A percentile compares a stretch with the other conserved stretches of the same genome.
Conservation (phyloP, 1,140 invertebrate species). For the Hypsibius dujardini region DNA sequence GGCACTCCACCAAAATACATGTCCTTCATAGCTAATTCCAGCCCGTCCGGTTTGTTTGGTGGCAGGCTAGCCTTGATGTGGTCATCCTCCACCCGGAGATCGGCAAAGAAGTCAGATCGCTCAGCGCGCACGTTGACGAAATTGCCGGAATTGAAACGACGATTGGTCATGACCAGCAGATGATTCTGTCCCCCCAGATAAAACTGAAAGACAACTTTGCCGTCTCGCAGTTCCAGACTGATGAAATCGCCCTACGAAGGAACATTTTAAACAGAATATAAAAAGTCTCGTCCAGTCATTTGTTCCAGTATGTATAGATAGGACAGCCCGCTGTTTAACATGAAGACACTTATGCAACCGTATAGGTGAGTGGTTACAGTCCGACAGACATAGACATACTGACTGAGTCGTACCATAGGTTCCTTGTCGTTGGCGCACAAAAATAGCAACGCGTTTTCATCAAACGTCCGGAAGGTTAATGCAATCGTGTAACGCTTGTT, state of each 20-base stretch:
- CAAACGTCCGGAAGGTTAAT: slow-evolving; percentile 62
- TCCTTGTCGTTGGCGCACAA: slow-evolving; percentile 47
- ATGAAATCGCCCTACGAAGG: slow-evolving; percentile 51
- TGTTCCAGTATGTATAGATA: too few relatives aligned
- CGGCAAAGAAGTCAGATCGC: slow-evolving; percentile 27
- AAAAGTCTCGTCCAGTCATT: too few relatives aligned
- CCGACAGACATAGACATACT: too few relatives aligned
- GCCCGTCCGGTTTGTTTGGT: slow-evolving; percentile 25
- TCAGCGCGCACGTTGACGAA: slow-evolving; percentile 54
- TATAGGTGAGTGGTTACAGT: too few relatives aligned
- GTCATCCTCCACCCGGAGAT: slow-evolving; percentile 47
- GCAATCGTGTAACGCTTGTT: slow-evolving; percentile 54
- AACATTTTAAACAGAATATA: background rate
- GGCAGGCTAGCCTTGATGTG: slow-evolving; percentile 42
- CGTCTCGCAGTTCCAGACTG: slow-evolving; percentile 52
- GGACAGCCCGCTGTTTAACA: too few relatives aligned
- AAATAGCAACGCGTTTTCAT: slow-evolving; percentile 70
- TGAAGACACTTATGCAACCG: too few relatives aligned
- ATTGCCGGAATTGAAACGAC: slow-evolving; percentile 60
- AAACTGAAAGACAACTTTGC: slow-evolving; percentile 54
- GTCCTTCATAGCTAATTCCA: slow-evolving; percentile 30
- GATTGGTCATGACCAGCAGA: slow-evolving; percentile 47
- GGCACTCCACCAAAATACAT: slow-evolving; percentile 60
- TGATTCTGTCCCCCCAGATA: slow-evolving; percentile 36
- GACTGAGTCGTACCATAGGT: background rate